Base-by-base conservation (phyloP, 2,113 vertebrate species). In the Galemys pyrenaicus region DNA sequence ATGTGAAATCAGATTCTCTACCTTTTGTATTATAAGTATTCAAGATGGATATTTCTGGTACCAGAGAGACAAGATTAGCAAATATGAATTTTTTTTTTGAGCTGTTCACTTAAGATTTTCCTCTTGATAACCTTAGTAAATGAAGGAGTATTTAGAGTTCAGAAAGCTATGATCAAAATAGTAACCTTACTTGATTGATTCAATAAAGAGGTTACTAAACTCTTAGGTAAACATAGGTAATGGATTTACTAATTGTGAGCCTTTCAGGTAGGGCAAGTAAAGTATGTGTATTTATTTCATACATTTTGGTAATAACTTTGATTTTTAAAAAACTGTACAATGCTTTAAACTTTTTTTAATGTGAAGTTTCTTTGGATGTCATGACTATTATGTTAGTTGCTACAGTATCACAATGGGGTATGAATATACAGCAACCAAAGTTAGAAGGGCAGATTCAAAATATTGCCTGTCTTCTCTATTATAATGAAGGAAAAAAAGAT, bases 71-170 rank as follows among this genome's bases (percentile, higher is more conserved):
- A 92, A 80, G 51, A 81, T 68, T 80, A 95, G 44, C 70, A 96
- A 89, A 24, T 81, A 20, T 73, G 80, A 84, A 46, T 65, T 84
- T 26, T 28, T 58, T 77, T 81, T 87, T 68, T 71, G 3, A 89
- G 39, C 44, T 94, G 28, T 86, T 93, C 30, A 39, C 56, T 86
- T 94, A 90, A 83, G 9, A 3, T 78, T 82, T 91, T 24, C 86
- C 5, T n/a, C 41, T 94, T 71, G 49, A 49, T 91, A 86, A 44
- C n/a, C 8, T 88, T 62, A 39, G 32, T 79, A 87, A 91, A 83
- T 94, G 51, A 94, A 94, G 87, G 44, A 64, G 6, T 58, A 79
- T 97, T 91, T 95, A 91, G 35, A 70, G 91, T 91, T 94, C 20
- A 88, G 51, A 87, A 91, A 85, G 7, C 79, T 79, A 4, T 80